Conservation (phyloP, 2,113 vertebrate species). For the Tympanuchus pallidicinctus region DNA sequence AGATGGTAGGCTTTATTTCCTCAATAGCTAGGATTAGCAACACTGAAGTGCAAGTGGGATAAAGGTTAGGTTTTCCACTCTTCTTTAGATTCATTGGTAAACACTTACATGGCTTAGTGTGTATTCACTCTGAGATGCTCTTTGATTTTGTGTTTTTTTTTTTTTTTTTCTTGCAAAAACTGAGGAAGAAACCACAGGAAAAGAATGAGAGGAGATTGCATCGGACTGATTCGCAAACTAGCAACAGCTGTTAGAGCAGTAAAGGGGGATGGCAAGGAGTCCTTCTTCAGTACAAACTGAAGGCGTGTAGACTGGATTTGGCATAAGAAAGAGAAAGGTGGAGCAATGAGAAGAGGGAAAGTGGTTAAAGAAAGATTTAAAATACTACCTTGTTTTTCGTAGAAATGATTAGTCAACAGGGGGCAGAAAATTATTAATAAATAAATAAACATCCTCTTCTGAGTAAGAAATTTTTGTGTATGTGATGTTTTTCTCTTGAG, state of each 20-base stretch:
- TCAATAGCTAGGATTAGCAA: neutral
- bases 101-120: neutral
- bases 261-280: neutral
- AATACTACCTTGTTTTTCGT: neutral
- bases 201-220: neutral
- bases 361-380: neutral
- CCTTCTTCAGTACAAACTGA: neutral
- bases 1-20: neutral
- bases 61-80: neutral
- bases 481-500: neutral
- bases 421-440: accelerated
- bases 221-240: constrained; percentile 12
- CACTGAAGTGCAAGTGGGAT: neutral
- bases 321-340: neutral
- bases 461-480: neutral
- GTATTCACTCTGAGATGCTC: neutral
- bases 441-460: neutral
- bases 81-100: neutral
- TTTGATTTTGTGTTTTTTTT: neutral
- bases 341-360: neutral
- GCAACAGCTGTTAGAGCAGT: constrained; percentile 20
- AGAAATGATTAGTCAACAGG: neutral
- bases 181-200: neutral
- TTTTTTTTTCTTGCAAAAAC: neutral
- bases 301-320: neutral